Conservation (phyloP, 2,797 vertebrate species). For the Anguilla anguilla region DNA sequence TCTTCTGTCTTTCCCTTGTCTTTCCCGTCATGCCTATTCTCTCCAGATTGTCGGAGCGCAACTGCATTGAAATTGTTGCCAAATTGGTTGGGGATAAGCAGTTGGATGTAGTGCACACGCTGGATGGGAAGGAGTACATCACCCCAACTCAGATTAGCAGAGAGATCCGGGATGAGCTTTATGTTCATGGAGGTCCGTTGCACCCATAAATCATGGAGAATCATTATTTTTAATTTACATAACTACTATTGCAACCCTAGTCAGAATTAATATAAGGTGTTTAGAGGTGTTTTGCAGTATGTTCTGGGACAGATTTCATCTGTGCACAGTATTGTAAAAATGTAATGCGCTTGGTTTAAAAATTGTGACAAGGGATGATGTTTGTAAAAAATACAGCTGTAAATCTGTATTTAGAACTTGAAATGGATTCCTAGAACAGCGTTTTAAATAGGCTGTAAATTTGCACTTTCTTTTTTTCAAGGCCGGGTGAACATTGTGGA, state of each 20-base stretch:
- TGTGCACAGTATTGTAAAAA: too few species aligned
- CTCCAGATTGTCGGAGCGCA: constrained; percentile 88
- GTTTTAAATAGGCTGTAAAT: neutral
- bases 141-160: constrained; percentile 88
- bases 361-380: too few species aligned
- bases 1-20: neutral
- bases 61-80: constrained; percentile 93
- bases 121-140: constrained; percentile 95
- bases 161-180: constrained; percentile 90
- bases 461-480: constrained; percentile 51
- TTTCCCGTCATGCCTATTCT: neutral
- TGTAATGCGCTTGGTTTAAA: too few species aligned
- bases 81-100: constrained; percentile 89
- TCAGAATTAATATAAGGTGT: neutral
- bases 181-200: constrained; percentile 83
- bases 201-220: neutral
- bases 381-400: too few species aligned
- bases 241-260: neutral
- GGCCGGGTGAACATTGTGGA: constrained; percentile 95
- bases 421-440: neutral
- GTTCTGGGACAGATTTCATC: too few species aligned
- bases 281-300: too few species aligned
- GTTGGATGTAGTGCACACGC: constrained; percentile 91
- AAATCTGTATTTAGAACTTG: neutral
- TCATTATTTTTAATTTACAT: neutral